These are phyloP conservation scores for Podarcis muralis DNA, from an alignment of 2,113 vertebrate genomes.

Conservation along the genomic window DNA sequence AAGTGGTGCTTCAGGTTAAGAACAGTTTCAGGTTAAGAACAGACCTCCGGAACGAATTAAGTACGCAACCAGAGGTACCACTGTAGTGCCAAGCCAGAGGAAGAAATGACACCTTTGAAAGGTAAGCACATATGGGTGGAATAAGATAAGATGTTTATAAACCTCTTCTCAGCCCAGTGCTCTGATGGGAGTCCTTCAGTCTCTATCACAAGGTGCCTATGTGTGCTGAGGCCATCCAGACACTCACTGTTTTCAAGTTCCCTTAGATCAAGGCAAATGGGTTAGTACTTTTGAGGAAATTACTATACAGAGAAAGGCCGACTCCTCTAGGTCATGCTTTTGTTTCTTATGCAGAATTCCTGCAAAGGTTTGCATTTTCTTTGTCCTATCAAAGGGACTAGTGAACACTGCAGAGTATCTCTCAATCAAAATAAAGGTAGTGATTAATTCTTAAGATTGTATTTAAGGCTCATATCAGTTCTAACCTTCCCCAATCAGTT, in stretches of 20 bases:
- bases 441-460: not conserved
- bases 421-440: not conserved
- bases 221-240: not conserved
- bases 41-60: too few species aligned
- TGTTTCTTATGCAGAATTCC: not conserved
- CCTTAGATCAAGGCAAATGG: not conserved
- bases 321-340: not conserved
- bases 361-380: not conserved
- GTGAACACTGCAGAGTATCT: not conserved
- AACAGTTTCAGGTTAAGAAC: too few species aligned
- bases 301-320: not conserved
- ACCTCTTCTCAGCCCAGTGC: too few species aligned
- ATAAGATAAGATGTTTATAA: too few species aligned
- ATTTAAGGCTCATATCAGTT: not conserved
- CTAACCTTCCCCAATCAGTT: conserved; percentile 5
- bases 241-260: not conserved
- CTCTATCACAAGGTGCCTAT: not conserved
- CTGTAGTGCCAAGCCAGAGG: too few species aligned
- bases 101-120: too few species aligned
- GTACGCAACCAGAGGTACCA: too few species aligned
- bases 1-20: too few species aligned
- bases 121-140: too few species aligned
- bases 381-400: conserved; percentile 5
- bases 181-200: too few species aligned
- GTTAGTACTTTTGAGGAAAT: not conserved